Percentiles rank a stretch among this genome's conserved stretches.
Evolutionary conservation across 1,140 invertebrate species (phyloP).

Genomic region (Stratiolaelaps scimitus): DNA sequence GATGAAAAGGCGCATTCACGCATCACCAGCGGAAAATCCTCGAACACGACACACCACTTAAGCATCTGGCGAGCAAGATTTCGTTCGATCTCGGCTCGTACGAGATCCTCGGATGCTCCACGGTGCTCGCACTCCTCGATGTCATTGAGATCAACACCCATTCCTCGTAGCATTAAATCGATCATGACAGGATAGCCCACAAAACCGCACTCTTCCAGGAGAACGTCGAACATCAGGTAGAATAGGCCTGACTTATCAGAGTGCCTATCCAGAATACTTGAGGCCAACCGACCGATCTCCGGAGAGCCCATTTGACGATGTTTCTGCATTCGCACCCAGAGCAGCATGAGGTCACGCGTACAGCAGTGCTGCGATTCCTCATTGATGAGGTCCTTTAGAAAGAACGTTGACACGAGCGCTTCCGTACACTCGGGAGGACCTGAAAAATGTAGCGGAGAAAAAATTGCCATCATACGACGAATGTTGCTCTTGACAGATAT

Average conservation of each 20-base stretch:
- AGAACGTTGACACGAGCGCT: constrained; percentile 21
- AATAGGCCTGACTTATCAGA: constrained; percentile 5
- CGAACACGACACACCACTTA: constrained; percentile 1
- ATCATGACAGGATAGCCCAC: constrained; percentile 14
- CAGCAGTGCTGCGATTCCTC: constrained; percentile 14
- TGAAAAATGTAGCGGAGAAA: neutral
- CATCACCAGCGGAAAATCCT: constrained; percentile 8
- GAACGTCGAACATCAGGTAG: constrained; percentile 18
- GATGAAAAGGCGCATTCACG: constrained; percentile 24
- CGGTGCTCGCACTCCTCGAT: constrained; percentile 17
- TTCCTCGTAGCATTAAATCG: constrained; percentile 8
- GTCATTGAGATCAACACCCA: constrained; percentile 12
- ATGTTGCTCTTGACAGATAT: too few species aligned
- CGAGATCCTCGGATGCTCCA: neutral
- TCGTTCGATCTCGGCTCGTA: constrained; percentile 15
- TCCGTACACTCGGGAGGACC: constrained; percentile 9
- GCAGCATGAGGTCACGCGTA: constrained; percentile 22
- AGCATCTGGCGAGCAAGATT: constrained; percentile 20
- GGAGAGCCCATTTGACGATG: constrained; percentile 2
- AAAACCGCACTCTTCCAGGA: constrained; percentile 6
- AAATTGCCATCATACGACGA: too few species aligned
- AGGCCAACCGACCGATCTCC: neutral
- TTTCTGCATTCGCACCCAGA: constrained; percentile 10
- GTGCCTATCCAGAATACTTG: neutral
- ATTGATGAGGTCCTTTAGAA: constrained; percentile 20